Base-by-base conservation (phyloP, 2,113 vertebrate genomes). In the Rissa tridactyla region DNA sequence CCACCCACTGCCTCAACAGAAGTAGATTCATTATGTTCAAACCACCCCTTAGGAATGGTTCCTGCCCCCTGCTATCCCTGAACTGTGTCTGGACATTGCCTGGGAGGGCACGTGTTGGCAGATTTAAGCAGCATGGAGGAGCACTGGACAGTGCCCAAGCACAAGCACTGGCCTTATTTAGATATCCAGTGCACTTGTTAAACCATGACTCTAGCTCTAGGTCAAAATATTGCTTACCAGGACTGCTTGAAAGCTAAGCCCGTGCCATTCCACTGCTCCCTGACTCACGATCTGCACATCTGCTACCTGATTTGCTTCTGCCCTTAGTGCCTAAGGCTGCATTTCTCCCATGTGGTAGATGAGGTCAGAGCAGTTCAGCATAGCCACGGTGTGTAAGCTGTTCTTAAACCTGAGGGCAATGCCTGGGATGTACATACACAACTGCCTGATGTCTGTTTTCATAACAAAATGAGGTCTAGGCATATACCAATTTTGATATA, bases 401-500 rank as follows among this genome's bases (percentile, higher is more conserved):
- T 13, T 81, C n/a, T 62, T 22, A 42, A 83, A 42, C 12, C 51
- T 38, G 15, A 51, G 55, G 7, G 27, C 64, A 46, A 5, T 6
- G 2, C 36, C 54, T 70, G 42, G 8, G 20, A 66, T 58, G 30
- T 57, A 25, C 60, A 22, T 5, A 40, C 8, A 34, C n/a, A 64
- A 15, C 10, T n/a, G 42, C 21, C 64, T 29, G 34, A 58, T 22
- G 20, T 82, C 49, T 83, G 64, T 75, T 91, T 69, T 47, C 58
- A 19, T 18, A 72, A 49, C 23, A 73, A 52, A 92, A 90, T 2
- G 5, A 91, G 25, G 13, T 42, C n/a, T 9, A 44, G 42, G 15
- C 16, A 8, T 1, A 8, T 3, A 60, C 21, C 4, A n/a, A 52
- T 44, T 44, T 36, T 15, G 10, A 34, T 73, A 13, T 4, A 0